Evolutionary conservation across 2,888 invertebrate species (phyloP).

Genomic region (Phengaris arion): DNA sequence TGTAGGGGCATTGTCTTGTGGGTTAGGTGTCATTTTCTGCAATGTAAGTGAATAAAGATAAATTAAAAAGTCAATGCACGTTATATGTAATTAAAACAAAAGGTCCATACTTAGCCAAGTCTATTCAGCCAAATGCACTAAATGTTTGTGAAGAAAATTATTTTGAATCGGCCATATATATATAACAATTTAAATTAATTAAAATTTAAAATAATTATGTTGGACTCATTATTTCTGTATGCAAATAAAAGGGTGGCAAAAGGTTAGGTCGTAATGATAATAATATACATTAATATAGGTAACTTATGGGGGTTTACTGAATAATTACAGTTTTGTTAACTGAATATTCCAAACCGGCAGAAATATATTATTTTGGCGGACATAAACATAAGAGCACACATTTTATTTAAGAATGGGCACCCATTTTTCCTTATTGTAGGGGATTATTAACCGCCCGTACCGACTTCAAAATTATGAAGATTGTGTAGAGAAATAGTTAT

Average conservation of each 20-base stretch:
- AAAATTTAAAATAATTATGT: neutral
- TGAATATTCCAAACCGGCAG: no score
- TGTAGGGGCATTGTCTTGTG: neutral
- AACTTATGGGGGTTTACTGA: neutral
- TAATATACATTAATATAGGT: neutral
- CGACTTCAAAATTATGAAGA: no score
- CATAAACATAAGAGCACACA: no score
- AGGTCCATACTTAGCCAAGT: neutral
- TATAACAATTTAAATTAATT: constrained; percentile 6
- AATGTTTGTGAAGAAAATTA: neutral
- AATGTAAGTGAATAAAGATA: neutral
- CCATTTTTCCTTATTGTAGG: no score
- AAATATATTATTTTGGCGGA: no score
- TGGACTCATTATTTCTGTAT: neutral
- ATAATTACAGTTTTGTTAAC: no score
- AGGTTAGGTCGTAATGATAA: neutral
- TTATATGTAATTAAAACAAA: neutral
- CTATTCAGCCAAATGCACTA: neutral
- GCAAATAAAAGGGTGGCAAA: constrained; percentile 1
- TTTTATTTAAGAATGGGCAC: no score
- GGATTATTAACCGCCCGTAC: no score
- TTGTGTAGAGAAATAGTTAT: no score
- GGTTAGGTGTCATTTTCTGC: neutral
- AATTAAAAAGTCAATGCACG: neutral
- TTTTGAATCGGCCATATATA: neutral